Evolutionary conservation across 2,888 invertebrate genomes (phyloP).

Genomic region (Ethmia dodecea): DNA sequence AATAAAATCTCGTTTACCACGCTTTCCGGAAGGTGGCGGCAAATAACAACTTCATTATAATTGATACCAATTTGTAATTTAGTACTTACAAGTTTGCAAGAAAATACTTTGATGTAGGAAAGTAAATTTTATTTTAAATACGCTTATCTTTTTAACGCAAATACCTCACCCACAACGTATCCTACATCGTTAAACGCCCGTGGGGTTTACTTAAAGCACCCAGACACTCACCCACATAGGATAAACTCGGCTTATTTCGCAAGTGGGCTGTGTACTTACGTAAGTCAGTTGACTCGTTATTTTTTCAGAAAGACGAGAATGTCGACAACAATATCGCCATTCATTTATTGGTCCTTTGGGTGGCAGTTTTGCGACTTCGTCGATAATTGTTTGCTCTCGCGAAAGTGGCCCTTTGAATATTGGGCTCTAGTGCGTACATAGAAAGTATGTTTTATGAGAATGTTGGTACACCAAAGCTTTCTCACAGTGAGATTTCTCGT

Average conservation of each 20-base stretch:
- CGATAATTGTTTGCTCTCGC: not conserved
- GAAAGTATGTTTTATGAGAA: conserved; percentile 17
- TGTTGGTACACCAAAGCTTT: conserved; percentile 22
- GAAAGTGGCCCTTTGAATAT: not conserved
- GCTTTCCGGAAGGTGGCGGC: too few relatives aligned
- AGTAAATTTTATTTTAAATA: too few relatives aligned
- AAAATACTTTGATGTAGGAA: too few relatives aligned
- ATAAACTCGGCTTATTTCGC: conserved; percentile 11
- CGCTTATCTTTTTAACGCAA: too few relatives aligned
- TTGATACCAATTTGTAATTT: too few relatives aligned
- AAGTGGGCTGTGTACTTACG: conserved; percentile 30
- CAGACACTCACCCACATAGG: conserved; percentile 34
- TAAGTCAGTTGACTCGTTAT: conserved; percentile 21
- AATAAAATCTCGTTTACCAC: too few relatives aligned
- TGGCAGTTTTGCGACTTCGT: not conserved
- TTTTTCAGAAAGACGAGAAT: conserved; percentile 21
- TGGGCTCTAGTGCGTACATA: conserved; percentile 13
- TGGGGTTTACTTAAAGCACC: conserved; percentile 10
- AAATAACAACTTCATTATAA: too few relatives aligned
- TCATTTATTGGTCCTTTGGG: conserved; percentile 7
- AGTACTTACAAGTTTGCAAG: too few relatives aligned
- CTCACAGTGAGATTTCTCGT: conserved; percentile 19
- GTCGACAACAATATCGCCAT: conserved; percentile 23
- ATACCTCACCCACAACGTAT: too few relatives aligned
- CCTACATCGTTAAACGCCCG: conserved; percentile 10